Conservation (phyloP, 1,140 invertebrate genomes). For the Atta cephalotes region DNA sequence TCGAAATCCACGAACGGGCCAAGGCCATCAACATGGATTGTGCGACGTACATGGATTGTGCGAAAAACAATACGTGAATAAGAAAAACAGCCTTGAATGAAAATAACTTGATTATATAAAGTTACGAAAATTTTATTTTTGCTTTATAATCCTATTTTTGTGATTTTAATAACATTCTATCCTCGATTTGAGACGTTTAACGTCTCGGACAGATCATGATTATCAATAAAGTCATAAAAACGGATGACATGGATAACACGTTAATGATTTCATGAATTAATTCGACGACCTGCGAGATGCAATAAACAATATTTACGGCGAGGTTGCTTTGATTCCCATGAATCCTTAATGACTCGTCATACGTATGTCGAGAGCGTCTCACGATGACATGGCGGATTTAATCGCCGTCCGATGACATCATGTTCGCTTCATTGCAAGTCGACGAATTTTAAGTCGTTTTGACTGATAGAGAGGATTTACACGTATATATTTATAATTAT, state of each 20-base stretch:
- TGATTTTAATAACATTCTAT: constrained; percentile 18
- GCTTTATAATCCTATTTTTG: not conserved
- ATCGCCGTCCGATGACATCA: constrained; percentile 66
- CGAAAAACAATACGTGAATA: not conserved
- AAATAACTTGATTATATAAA: constrained; percentile 2
- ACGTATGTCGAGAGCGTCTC: constrained; percentile 44
- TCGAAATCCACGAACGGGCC: constrained; percentile 36
- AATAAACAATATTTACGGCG: constrained; percentile 45
- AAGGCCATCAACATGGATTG: not conserved
- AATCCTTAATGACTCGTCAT: constrained; percentile 38
- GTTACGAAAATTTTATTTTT: not conserved
- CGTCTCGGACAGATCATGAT: not conserved
- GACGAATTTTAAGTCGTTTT: constrained; percentile 53
- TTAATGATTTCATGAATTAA: constrained; percentile 14
- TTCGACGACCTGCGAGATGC: constrained; percentile 7
- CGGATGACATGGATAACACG: not conserved
- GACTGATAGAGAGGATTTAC: constrained; percentile 33
- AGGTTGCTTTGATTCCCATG: constrained; percentile 3
- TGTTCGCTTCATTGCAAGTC: constrained; percentile 32
- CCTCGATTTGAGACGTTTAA: not conserved
- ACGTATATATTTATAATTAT: not conserved
- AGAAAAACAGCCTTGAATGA: not conserved
- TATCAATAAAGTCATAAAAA: constrained; percentile 41
- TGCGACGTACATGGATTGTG: not conserved
- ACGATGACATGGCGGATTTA: constrained; percentile 67